These are phyloP conservation scores for Alethe diademata DNA, from an alignment of 2,113 vertebrate genomes.

Conservation along the genomic window DNA sequence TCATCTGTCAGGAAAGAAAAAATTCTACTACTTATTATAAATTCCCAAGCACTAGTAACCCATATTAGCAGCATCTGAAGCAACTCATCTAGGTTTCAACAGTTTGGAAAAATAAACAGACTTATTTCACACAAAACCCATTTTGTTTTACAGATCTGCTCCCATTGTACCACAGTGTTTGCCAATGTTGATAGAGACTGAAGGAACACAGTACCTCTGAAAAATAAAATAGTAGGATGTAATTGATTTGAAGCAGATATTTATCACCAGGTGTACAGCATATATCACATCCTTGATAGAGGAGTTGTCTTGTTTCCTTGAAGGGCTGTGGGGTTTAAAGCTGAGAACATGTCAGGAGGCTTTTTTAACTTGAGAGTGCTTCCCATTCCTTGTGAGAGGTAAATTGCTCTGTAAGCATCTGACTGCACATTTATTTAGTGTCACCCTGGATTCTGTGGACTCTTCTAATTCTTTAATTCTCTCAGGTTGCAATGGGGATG, in stretches of 20 bases:
- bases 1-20: background rate
- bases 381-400: background rate
- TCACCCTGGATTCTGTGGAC: background rate
- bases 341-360: background rate
- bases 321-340: background rate
- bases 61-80: background rate
- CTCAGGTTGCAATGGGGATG: background rate
- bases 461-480: background rate
- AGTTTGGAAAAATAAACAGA: background rate
- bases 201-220: background rate
- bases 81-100: background rate
- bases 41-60: background rate
- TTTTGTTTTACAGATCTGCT: background rate
- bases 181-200: background rate
- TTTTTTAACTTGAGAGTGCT: background rate
- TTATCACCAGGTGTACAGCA: background rate
- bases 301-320: background rate
- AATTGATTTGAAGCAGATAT: background rate
- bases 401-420: background rate
- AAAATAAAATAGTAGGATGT: background rate
- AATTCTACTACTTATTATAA: background rate
- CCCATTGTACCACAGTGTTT: background rate
- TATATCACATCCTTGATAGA: background rate
- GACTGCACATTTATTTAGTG: background rate
- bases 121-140: background rate